Conservation (phyloP, 2,797 vertebrate species). For the Cephalopachus bancanus region DNA sequence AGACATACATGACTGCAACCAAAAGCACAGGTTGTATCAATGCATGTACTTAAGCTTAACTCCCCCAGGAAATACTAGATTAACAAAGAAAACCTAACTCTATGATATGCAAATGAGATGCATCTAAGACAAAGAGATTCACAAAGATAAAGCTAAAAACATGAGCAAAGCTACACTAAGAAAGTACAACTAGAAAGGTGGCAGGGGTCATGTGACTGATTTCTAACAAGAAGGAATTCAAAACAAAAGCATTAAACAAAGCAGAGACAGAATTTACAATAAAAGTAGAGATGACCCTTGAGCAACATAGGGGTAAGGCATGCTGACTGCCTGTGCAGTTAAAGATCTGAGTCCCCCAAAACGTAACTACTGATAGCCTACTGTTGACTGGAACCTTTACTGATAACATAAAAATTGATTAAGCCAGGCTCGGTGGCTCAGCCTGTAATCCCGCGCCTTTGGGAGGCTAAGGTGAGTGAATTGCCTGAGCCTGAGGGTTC, state of each 20-base stretch:
- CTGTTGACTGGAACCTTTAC: no score
- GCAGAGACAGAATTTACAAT: not conserved
- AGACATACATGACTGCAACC: not conserved
- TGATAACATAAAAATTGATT: no score
- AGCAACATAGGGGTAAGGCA: not conserved
- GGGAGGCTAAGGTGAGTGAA: no score
- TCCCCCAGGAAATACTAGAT: not conserved
- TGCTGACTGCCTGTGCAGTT: not conserved
- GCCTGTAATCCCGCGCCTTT: no score
- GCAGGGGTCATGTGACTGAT: accelerated
- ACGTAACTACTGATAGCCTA: no score
- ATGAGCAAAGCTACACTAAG: no score
- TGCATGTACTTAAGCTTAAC: accelerated
- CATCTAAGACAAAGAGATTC: not conserved
- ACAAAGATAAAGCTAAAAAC: no score
- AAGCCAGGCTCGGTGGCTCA: no score
- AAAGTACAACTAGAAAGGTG: not conserved
- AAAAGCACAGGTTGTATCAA: accelerated
- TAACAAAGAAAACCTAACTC: no score
- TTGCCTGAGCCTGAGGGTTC: no score
- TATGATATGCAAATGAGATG: accelerated
- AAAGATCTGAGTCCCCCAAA: not conserved
- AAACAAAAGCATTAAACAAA: not conserved
- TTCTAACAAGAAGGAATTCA: no score
- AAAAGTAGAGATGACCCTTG: not conserved